These are phyloP conservation scores for Mystacornis crossleyi DNA, from an alignment of 2,113 vertebrate species.

Conservation along the genomic window DNA sequence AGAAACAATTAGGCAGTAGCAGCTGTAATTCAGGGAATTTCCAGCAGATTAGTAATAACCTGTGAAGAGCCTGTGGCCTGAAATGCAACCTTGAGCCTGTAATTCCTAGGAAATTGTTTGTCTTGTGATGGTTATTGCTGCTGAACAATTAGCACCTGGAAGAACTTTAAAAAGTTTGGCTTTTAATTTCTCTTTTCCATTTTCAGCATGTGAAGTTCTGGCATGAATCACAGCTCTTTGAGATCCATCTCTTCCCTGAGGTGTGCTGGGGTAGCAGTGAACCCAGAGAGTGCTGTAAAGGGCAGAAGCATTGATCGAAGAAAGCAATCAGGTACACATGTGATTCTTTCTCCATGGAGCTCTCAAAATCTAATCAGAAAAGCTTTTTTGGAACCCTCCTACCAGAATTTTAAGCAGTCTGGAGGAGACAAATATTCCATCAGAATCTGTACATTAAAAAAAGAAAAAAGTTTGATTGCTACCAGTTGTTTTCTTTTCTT, in stretches of 20 bases:
- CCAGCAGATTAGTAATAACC: not conserved
- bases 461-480: not conserved
- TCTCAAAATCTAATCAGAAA: not conserved
- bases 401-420: not conserved
- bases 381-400: not conserved
- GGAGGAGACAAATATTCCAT: not conserved
- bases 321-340: not conserved
- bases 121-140: conserved; percentile 15
- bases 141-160: conserved; percentile 10
- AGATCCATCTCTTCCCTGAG: not conserved
- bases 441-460: not conserved
- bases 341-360: not conserved
- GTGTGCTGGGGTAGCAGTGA: not conserved
- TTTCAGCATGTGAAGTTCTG: not conserved
- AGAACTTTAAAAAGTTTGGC: not conserved
- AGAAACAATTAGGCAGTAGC: conserved; percentile 17
- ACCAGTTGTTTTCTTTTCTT: not conserved
- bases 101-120: conserved; percentile 18
- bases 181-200: conserved; percentile 12
- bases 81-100: conserved; percentile 27
- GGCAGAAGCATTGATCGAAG: not conserved
- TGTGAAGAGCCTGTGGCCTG: conserved; percentile 3
- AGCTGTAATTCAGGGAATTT: conserved; percentile 8
- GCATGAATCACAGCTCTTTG: not conserved
- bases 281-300: not conserved